Evolutionary conservation across 2,888 invertebrate species (phyloP).

Genomic region (Nymphalis c-album): DNA sequence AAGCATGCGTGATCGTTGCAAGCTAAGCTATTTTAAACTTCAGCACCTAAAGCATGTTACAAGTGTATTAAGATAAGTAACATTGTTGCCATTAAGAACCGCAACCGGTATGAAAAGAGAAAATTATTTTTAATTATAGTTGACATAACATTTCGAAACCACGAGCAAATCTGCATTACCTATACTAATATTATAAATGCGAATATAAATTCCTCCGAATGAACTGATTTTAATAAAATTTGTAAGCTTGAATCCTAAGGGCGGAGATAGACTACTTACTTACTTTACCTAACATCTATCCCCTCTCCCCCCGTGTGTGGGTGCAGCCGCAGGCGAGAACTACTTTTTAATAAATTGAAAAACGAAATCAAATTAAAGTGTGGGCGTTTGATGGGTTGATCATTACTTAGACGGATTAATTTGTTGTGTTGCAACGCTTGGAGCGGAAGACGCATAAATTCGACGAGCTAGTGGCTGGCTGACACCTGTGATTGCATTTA

Average conservation of each 20-base stretch:
- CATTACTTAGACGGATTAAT: slow-evolving; percentile 72
- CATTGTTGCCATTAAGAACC: slow-evolving; percentile 51
- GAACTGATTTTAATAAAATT: too few species aligned
- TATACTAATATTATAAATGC: too few species aligned
- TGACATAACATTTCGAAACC: not conserved
- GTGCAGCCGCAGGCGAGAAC: too few species aligned
- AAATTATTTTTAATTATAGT: not conserved
- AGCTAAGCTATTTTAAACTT: slow-evolving; percentile 71
- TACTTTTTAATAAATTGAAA: slow-evolving; percentile 44
- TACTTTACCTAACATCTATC: too few species aligned
- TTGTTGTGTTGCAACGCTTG: slow-evolving; percentile 71
- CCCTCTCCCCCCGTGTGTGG: too few species aligned
- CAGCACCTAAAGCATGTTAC: slow-evolving; percentile 52
- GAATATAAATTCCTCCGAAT: too few species aligned
- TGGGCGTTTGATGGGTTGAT: slow-evolving; percentile 32
- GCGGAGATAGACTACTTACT: too few species aligned
- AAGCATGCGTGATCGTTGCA: slow-evolving; percentile 68
- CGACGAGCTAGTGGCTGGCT: slow-evolving; percentile 71
- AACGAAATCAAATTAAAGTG: slow-evolving; percentile 55
- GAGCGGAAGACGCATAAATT: slow-evolving; percentile 77
- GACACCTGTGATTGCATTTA: slow-evolving; percentile 82
- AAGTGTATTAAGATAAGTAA: slow-evolving; percentile 41
- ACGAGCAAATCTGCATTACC: slow-evolving; percentile 44
- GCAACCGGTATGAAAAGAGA: not conserved
- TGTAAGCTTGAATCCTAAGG: too few species aligned